Base-by-base conservation (phyloP, 1,140 invertebrate genomes). In the Drosophila neocordata region DNA sequence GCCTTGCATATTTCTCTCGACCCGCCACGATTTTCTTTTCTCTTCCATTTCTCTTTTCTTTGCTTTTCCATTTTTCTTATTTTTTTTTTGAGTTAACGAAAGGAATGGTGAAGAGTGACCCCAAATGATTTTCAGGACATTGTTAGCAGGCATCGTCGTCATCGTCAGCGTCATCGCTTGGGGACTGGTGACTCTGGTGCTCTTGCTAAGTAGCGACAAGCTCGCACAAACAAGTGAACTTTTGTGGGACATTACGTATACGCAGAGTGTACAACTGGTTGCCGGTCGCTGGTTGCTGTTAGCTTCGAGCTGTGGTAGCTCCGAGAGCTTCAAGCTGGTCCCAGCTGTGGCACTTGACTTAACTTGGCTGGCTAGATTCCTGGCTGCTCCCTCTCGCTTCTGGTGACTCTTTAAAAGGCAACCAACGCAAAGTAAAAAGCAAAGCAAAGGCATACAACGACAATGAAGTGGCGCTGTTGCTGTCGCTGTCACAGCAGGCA, bases 171-270 rank as follows among this genome's bases (percentile, higher is more conserved):
- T 48, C 27, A 51, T 53, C 62, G n/a, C 48, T 67, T 38, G 24
- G 75, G 79, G 68, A 71, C 24, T 72, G 44, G 38, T 31, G 57
- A 44, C 27, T n/a, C 27, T 65, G 51, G 41, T 48, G 41, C 41
- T 18, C 41, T 31, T 52, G 71, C 82, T 74, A 85, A 77, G 67
- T 80, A 80, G 81, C 69, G 80, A 79, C 79, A 76, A 69, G 72
- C 64, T 60, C 53, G 61, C 44, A 75, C 35, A 35, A 61, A 41
- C 38, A 48, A 48, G 58, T 64, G 27, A 61, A 22, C 55, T 59
- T 48, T 15, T 13, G 41, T 18, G 63, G 35, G 18, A 57, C 68
- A 66, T 71, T 71, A 66, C 37, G 67, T 75, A 71, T 67, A 77
- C 62, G 71, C 67, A 67, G 35, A 59, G 58, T 20, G 62, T 38